Evolutionary conservation across 1,140 invertebrate genomes (phyloP), one percentile per base, ranked within the genome.

Genomic region (Diorhabda carinulata): DNA sequence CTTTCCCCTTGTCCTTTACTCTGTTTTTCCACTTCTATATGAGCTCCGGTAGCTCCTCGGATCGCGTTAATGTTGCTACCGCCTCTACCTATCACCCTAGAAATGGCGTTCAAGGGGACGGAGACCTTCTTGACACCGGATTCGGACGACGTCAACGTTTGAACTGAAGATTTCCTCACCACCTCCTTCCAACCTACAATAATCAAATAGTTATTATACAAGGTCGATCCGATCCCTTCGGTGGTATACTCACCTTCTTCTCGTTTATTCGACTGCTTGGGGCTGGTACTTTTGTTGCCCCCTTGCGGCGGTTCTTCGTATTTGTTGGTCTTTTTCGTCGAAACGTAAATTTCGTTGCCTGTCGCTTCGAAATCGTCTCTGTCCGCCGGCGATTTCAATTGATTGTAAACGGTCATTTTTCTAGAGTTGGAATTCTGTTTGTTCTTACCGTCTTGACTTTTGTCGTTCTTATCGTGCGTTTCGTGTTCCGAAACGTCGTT

Each of bases 11-110:
- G 93, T 7, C 92, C 93, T 85, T 97, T 97, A 78, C 90, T 91
- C 83, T 97, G 94, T 80, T 98, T 98, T 80, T 99, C 97, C 2
- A 99, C 94, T 83, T 99, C 97, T 78, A 98, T 98, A 79, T 98
- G 94, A 3, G 97, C 97, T 63, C 95, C 95, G 9, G 96, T 98
- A 41, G 94, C 91, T 70, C 92, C 91, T 70, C 97, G 85, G 77
- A 99, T 98, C 4, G 96, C 93, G 85, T 98, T 98, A 73, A 99
- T 98, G 83, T 98, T 98, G 82, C 92, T 95, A 40, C 96, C 97
- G 25, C 92, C 96, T 77, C 96, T 89, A 2, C 97, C 97, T 79
- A 98, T 98, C 1, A 98, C 96, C 70, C 96, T 86, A 74, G 95
- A 97, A 61, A 98, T 98, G 58, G 96, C 96, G 82, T 93, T 92